A percentile compares a stretch with the other conserved stretches of the same genome.
Evolutionary conservation across 2,113 vertebrate genomes (phyloP).

Genomic region (Xiphophorus hellerii): DNA sequence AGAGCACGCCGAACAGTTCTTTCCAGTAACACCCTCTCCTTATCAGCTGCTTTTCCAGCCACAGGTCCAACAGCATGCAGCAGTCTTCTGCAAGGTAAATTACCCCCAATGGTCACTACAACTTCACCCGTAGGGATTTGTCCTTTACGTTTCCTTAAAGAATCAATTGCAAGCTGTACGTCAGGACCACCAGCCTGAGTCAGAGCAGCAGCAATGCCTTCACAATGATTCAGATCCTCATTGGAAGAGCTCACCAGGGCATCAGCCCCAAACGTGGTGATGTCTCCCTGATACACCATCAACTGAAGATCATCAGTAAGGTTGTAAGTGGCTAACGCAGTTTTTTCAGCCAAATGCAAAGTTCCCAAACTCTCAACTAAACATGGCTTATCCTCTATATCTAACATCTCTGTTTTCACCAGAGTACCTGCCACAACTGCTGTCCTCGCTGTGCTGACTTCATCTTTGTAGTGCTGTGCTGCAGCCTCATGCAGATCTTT

Average conservation of each 20-base stretch:
- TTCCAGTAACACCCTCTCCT: constrained; percentile 40
- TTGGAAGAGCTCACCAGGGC: constrained; percentile 74
- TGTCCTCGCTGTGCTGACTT: constrained; percentile 7
- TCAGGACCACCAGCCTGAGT: constrained; percentile 62
- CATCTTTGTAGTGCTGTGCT: not conserved
- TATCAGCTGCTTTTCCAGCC: constrained; percentile 17
- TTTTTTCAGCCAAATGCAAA: not conserved
- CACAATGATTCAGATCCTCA: constrained; percentile 48
- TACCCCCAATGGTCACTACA: constrained; percentile 56
- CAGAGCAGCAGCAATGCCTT: constrained; percentile 66
- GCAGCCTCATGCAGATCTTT: not conserved
- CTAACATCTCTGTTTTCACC: constrained; percentile 11
- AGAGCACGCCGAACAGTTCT: constrained; percentile 36
- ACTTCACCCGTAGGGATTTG: constrained; percentile 41
- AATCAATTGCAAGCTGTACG: constrained; percentile 49
- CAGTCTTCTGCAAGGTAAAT: constrained; percentile 60
- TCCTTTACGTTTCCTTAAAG: constrained; percentile 11
- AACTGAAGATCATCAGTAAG: constrained; percentile 44
- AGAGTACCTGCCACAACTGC: constrained; percentile 25
- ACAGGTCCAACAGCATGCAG: constrained; percentile 72
- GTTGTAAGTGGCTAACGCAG: constrained; percentile 28
- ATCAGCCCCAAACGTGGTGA: constrained; percentile 62
- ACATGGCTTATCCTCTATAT: not conserved
- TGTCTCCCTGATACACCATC: constrained; percentile 65
- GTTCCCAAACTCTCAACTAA: not conserved